Percentiles rank a stretch among this genome's conserved stretches.
Evolutionary conservation across 2,113 vertebrate genomes (phyloP).

Genomic region (Eretmochelys imbricata): DNA sequence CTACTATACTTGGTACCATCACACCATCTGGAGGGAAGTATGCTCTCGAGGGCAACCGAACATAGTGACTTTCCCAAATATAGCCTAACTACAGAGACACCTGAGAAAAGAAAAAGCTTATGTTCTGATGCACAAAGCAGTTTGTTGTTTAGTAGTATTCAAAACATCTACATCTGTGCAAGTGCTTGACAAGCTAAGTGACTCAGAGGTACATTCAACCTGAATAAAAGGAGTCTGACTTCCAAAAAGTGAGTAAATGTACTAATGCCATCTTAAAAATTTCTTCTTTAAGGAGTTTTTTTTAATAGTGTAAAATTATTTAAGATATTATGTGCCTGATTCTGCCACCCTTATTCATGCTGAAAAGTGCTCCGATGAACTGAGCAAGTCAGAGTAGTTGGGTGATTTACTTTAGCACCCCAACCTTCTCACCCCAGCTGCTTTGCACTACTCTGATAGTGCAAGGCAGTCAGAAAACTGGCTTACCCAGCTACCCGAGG

Average conservation of each 20-base stretch:
- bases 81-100: slow-evolving; percentile 46
- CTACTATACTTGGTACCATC: slow-evolving; percentile 29
- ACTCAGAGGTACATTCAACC: neutral
- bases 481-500: neutral
- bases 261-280: neutral
- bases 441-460: neutral
- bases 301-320: neutral
- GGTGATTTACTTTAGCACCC: neutral
- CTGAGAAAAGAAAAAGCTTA: slow-evolving; percentile 41
- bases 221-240: neutral
- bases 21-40: slow-evolving; percentile 6
- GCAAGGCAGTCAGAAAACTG: neutral
- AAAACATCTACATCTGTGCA: slow-evolving; percentile 48
- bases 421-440: neutral
- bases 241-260: neutral
- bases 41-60: slow-evolving; percentile 4
- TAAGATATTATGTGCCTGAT: neutral
- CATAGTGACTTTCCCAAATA: slow-evolving; percentile 66
- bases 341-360: neutral
- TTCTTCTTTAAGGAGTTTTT: neutral
- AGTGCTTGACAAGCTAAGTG: slow-evolving; percentile 31
- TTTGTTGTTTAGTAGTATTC: slow-evolving; percentile 8
- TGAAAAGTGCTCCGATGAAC: neutral
- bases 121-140: slow-evolving; percentile 24
- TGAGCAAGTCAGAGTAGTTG: neutral